Evolutionary conservation across 1,140 invertebrate species (phyloP).

Genomic region (Heliconius hermathena): DNA sequence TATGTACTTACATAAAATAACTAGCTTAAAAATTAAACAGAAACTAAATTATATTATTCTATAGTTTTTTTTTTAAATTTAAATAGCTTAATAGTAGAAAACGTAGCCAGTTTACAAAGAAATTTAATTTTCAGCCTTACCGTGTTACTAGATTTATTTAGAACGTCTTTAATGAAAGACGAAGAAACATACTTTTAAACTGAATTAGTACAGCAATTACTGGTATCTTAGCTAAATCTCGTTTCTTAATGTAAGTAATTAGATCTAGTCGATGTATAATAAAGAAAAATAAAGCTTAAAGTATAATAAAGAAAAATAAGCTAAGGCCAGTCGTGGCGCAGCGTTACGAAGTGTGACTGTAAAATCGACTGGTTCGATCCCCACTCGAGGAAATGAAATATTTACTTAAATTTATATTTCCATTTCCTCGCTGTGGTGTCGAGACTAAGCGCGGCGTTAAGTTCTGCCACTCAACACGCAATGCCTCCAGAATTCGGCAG

Average conservation of each 20-base stretch:
- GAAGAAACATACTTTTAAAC: background rate
- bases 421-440: too few species aligned
- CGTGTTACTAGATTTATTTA: background rate
- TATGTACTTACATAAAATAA: background rate
- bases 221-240: constrained; percentile 3
- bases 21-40: background rate
- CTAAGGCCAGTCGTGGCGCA: too few species aligned
- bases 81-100: background rate
- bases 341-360: too few species aligned
- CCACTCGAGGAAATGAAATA: too few species aligned
- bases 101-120: background rate
- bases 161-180: background rate
- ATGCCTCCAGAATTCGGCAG: too few species aligned
- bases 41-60: background rate
- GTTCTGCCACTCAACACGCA: too few species aligned
- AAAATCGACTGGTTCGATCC: too few species aligned
- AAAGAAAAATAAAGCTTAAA: constrained; percentile 6
- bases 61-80: background rate
- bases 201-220: constrained; percentile 10
- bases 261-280: background rate
- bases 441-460: too few species aligned
- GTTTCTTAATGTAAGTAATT: constrained; percentile 7
- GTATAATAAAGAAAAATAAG: constrained; percentile 8
- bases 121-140: background rate
- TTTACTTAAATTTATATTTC: too few species aligned